Conservation (phyloP, 2,888 invertebrate species). For the Drosophila kanekoi region DNA sequence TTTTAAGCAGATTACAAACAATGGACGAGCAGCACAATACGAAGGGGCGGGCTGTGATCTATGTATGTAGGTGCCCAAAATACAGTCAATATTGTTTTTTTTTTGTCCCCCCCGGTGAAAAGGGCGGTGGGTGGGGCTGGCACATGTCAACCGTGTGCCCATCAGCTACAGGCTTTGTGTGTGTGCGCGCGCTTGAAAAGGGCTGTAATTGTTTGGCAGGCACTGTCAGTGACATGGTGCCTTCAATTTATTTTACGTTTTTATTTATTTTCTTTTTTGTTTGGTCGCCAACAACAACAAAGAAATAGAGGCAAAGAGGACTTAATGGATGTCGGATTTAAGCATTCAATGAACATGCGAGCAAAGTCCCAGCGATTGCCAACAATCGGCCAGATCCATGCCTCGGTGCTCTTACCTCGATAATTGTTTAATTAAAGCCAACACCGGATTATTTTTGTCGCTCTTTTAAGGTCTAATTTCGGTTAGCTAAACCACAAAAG, state of each 20-base stretch:
- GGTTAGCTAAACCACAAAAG: constrained; percentile 56
- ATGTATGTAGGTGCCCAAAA: constrained; percentile 42
- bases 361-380: background rate
- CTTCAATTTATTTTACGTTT: constrained; percentile 57
- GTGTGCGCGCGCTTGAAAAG: constrained; percentile 29
- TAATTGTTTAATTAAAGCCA: constrained; percentile 50
- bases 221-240: constrained; percentile 46
- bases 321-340: constrained; percentile 38
- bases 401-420: background rate
- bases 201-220: constrained; percentile 70
- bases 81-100: constrained; percentile 12
- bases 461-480: constrained; percentile 44
- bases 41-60: constrained; percentile 25
- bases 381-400: background rate
- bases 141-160: constrained; percentile 50
- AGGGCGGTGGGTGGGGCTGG: constrained; percentile 5
- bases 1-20: constrained; percentile 80
- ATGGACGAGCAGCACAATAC: constrained; percentile 16
- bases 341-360: constrained; percentile 14
- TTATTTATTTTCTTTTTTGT: constrained; percentile 30
- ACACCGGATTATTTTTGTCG: constrained; percentile 16
- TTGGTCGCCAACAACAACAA: constrained; percentile 10
- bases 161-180: constrained; percentile 21
- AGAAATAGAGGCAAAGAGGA: constrained; percentile 14
- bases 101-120: background rate